Conservation (phyloP, 1,140 invertebrate genomes). For the Micrasema minimum region DNA sequence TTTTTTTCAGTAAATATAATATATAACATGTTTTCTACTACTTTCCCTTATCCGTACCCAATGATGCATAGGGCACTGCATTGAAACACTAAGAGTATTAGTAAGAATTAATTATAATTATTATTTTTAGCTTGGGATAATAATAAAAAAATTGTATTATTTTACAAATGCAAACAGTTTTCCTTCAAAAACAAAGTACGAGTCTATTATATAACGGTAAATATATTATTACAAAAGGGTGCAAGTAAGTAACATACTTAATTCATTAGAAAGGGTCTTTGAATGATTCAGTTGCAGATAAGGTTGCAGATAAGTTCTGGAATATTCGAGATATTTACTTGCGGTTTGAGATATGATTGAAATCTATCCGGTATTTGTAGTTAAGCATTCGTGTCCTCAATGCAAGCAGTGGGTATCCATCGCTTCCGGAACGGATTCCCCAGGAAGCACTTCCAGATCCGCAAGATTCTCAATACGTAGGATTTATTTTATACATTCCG, state of each 20-base stretch:
- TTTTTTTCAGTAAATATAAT: no score
- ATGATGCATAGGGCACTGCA: no score
- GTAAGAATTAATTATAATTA: no score
- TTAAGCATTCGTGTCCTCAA: conserved; percentile 12
- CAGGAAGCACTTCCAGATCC: not conserved
- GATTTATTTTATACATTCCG: not conserved
- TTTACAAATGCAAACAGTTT: not conserved
- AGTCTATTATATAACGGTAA: not conserved
- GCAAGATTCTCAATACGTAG: not conserved
- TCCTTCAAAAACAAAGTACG: not conserved
- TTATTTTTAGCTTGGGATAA: no score
- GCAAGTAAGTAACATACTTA: not conserved
- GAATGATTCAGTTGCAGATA: no score
- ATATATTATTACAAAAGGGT: not conserved
- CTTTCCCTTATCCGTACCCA: no score
- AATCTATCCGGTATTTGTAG: conserved; percentile 24
- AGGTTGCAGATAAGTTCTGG: no score
- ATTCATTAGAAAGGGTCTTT: not conserved
- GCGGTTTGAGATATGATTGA: not conserved
- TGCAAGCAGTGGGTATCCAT: no score
- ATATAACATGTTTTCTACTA: no score
- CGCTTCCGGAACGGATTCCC: not conserved
- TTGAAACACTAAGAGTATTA: no score
- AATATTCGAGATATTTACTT: no score
- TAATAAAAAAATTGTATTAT: no score